Conservation (phyloP, 1,140 invertebrate species). For the Teleogryllus occipitalis region DNA sequence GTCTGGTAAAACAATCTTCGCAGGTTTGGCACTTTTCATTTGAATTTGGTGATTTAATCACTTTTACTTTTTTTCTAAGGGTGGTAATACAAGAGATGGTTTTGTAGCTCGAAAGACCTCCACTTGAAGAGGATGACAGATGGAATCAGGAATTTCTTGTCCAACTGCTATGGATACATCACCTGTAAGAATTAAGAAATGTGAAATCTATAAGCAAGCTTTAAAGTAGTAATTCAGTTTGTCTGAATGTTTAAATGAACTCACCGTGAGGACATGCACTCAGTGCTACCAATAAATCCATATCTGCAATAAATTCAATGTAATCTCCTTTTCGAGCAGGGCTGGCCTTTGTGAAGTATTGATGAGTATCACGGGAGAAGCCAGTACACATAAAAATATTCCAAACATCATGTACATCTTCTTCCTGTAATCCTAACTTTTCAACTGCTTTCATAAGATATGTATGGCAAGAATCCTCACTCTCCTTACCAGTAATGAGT, state of each 20-base stretch:
- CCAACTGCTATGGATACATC: slow-evolving; percentile 40
- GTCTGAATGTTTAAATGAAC: neutral
- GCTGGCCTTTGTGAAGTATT: slow-evolving; percentile 42
- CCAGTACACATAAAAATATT: slow-evolving; percentile 46
- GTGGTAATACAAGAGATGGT: neutral
- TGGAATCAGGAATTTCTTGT: slow-evolving; percentile 35
- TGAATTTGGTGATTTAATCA: no score
- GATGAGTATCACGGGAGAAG: slow-evolving; percentile 37
- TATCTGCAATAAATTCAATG: slow-evolving; percentile 44
- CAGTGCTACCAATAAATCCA: slow-evolving; percentile 40
- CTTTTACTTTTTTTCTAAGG: neutral
- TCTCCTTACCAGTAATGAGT: slow-evolving; percentile 37
- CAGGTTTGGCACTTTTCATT: no score
- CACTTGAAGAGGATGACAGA: slow-evolving; percentile 39
- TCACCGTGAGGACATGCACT: slow-evolving; percentile 39
- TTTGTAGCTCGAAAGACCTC: slow-evolving; percentile 33
- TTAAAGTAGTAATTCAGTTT: neutral
- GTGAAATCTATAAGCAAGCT: neutral
- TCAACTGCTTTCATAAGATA: slow-evolving; percentile 37
- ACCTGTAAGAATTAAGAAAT: slow-evolving; percentile 25
- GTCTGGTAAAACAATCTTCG: no score
- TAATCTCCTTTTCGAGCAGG: slow-evolving; percentile 41
- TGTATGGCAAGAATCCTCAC: slow-evolving; percentile 39
- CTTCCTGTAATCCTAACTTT: slow-evolving; percentile 36
- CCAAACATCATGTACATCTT: slow-evolving; percentile 44